Evolutionary conservation across 2,888 invertebrate genomes (phyloP), one percentile per base, ranked within the genome.

Genomic region (Linnaemya tessellans): DNA sequence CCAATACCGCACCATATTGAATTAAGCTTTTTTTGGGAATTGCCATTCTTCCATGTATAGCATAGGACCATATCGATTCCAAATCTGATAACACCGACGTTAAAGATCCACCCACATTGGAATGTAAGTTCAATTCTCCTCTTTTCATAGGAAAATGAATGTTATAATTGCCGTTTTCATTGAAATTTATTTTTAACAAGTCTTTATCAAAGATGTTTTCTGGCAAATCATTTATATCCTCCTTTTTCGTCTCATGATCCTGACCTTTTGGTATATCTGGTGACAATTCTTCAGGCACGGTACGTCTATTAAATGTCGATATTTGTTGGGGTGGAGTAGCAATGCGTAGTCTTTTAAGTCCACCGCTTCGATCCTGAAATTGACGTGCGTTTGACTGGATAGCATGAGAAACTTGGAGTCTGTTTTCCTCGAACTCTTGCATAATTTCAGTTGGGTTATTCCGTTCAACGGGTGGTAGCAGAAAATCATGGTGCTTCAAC

Each of bases 261-360:
- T 84, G 77, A n/a, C 10, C n/a, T 60, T 79, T 77, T 3, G 67
- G 41, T 15, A 18, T 22, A n/a, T 87, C 88, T 1, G 88, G 51
- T n/a, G 87, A 93, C 0, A 94, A 92, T 58, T 93, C 92, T 91
- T 97, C 97, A 0, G 97, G 96, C 54, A 94, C 93, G 0, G 97
- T 96, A 84, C 96, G 93, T 56, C 96, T 94, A 92, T 98, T 98
- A 89, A 97, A 97, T 0, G 97, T 96, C 0, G 97, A 96, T 71
- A 97, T 96, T 93, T 97, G 97, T 89, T 97, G 97, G 0, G 97
- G 97, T 0, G 97, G 97, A 0, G 97, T 97, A 0, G 97, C 97
- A 88, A 97, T 93, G 38, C 97, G 93, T 78, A 96, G 93, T 0
- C 96, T 94, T 0, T 97, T 97, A 89, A 97, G 25, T 9, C 84